Evolutionary conservation across 2,113 vertebrate species (phyloP).

Genomic region (Mesocricetus auratus): DNA sequence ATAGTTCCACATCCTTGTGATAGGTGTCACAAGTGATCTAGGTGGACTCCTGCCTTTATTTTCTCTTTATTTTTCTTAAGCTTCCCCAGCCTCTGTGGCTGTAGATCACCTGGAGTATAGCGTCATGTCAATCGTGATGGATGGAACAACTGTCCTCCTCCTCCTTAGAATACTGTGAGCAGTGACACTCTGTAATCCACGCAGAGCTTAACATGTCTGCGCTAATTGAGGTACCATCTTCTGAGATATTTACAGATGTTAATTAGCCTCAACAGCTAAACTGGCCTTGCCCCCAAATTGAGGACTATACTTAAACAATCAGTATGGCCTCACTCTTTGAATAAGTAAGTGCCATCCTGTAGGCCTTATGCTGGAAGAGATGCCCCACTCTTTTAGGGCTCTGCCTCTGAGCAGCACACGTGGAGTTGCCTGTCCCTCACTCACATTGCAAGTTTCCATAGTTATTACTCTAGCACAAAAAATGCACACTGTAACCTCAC

Average conservation of each 20-base stretch:
- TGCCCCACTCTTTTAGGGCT: background rate
- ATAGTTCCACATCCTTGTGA: background rate
- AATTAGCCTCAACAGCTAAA: constrained; percentile 41
- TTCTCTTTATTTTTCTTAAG: no score
- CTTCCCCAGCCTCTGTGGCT: background rate
- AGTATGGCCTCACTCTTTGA: constrained; percentile 17
- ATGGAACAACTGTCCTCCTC: background rate
- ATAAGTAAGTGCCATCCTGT: background rate
- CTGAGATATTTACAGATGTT: constrained; percentile 2
- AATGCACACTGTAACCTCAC: constrained; percentile 5
- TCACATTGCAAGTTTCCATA: background rate
- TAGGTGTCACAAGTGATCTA: background rate
- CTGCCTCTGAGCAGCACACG: background rate
- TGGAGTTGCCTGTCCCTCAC: background rate
- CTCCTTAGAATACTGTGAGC: background rate
- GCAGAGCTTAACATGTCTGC: constrained; percentile 8
- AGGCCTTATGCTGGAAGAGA: background rate
- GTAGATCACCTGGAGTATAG: background rate
- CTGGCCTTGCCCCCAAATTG: constrained; percentile 6
- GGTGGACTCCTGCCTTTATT: background rate
- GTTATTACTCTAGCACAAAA: constrained; percentile 56
- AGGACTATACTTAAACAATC: constrained; percentile 40
- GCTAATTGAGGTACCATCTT: constrained; percentile 1
- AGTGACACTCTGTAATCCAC: background rate
- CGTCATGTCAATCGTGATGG: background rate